phyloP scores from a whole-genome alignment of 2,888 invertebrate genomes.

The Onthophagus sagittarius region DNA sequence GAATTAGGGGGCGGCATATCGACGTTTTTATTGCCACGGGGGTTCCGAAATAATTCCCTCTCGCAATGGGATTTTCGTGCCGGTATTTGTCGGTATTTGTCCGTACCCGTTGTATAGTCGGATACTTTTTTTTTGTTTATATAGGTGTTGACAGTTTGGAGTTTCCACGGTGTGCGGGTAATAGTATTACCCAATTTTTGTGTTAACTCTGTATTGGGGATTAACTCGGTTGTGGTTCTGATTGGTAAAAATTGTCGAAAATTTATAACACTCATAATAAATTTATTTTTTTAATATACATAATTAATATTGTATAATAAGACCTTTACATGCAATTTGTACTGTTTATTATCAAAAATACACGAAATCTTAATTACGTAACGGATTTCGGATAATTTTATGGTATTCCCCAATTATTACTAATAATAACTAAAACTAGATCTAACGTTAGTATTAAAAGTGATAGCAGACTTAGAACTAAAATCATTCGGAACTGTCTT shows the following conservation, averaged over 20 bases:
- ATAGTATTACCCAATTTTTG: background rate
- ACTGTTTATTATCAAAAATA: too few relatives aligned
- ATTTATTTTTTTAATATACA: too few relatives aligned
- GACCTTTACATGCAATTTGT: too few relatives aligned
- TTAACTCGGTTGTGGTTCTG: background rate
- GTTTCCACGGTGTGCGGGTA: background rate
- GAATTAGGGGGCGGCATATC: slow-evolving; percentile 21
- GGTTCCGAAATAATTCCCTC: background rate
- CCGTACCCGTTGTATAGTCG: background rate
- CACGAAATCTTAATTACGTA: too few relatives aligned
- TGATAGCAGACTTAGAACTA: too few relatives aligned
- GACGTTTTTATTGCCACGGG: slow-evolving; percentile 20
- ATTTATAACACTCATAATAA: too few relatives aligned
- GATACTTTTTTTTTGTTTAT: background rate
- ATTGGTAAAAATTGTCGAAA: background rate
- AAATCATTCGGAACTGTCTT: too few relatives aligned
- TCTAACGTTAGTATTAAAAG: too few relatives aligned
- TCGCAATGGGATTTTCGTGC: background rate
- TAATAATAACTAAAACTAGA: too few relatives aligned
- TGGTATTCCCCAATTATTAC: too few relatives aligned
- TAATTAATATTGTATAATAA: too few relatives aligned
- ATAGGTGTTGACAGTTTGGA: background rate
- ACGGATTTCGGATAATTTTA: too few relatives aligned
- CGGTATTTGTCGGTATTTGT: background rate
- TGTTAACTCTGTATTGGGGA: background rate